Conservation (phyloP, 2,888 invertebrate species). For the Drosophila infuscata region DNA sequence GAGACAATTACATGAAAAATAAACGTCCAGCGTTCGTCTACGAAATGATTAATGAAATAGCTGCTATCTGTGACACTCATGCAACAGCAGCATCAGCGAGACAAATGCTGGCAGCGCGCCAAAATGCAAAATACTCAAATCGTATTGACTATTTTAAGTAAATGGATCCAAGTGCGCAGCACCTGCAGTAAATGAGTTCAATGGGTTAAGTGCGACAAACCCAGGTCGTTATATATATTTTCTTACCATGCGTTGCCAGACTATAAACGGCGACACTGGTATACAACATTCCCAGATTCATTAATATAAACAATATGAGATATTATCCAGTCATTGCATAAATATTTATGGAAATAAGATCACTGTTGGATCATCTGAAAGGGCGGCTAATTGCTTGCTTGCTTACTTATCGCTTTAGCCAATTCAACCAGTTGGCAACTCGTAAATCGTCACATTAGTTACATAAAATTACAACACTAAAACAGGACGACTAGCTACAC, state of each 20-base stretch:
- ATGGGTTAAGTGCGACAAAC: slow-evolving; percentile 44
- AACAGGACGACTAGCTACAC: slow-evolving; percentile 6
- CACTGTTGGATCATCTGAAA: slow-evolving; percentile 38
- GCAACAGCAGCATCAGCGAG: background rate
- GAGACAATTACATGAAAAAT: slow-evolving; percentile 64
- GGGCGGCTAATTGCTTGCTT: slow-evolving; percentile 26
- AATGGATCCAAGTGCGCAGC: slow-evolving; percentile 38
- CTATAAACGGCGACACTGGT: background rate
- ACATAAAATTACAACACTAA: slow-evolving; percentile 12
- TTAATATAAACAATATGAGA: background rate
- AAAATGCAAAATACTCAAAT: slow-evolving; percentile 41
- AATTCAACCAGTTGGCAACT: slow-evolving; percentile 22
- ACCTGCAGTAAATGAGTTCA: slow-evolving; percentile 32
- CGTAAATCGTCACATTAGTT: background rate
- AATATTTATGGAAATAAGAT: slow-evolving; percentile 8
- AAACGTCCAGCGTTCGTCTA: background rate
- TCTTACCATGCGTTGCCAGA: slow-evolving; percentile 1
- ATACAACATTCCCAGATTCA: background rate
- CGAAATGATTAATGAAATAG: slow-evolving; percentile 3
- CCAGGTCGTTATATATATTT: background rate
- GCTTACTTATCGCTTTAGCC: slow-evolving; percentile 40
- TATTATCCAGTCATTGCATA: slow-evolving; percentile 1
- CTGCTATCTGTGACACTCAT: background rate
- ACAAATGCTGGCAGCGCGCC: slow-evolving; percentile 41
- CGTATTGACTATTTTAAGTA: slow-evolving; percentile 31